Evolutionary conservation across 2,888 invertebrate genomes (phyloP), one percentile per base, ranked within the genome.

Genomic region (Amiota minor): DNA sequence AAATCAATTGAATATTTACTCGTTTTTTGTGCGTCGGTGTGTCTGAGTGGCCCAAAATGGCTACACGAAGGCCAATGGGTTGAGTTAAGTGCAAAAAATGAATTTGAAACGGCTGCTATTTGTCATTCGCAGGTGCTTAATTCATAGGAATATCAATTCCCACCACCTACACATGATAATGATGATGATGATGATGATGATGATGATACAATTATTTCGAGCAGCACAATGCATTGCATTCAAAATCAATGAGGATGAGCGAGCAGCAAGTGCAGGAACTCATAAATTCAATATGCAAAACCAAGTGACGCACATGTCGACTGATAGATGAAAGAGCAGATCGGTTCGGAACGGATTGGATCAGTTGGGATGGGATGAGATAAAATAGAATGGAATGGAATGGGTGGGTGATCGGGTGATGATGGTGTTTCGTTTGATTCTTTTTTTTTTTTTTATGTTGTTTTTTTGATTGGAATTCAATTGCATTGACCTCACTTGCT

Each of bases 41-140:
- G 59, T 12, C 16, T 59, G 16, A 18, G 59, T 59, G 20, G 59
- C 59, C 35, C 1, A 59, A 20, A 59, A 59, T 20, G 18, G 59
- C 59, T 12, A 59, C 35, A 53, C 53, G 67, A 68, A 68, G 67
- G 67, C 53, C 67, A 68, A 68, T 35, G 10, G 35, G 14, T 53
- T 20, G 35, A 45, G 62, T 45, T 18, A 62, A 55, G 23, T n/a
- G n/a, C 14, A 23, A 47, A 16, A 65, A 65, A 49, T 49, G 16
- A 47, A 18, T 59, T 50, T 50, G n/a, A 16, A 68, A 23, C 67
- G 53, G 23, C 67, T 68, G 67, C 67, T 53, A 53, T 23, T 20
- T 68, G 20, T 68, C 67, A 50, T 68, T 68, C 53, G 67, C 67
- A 68, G 67, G 67, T 68, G 67, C 67, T 68, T 68, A 68, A 50